A percentile compares a stretch with the other conserved stretches of the same genome.
Evolutionary conservation across 1,140 invertebrate species (phyloP).

Genomic region (Sitophilus oryzae): DNA sequence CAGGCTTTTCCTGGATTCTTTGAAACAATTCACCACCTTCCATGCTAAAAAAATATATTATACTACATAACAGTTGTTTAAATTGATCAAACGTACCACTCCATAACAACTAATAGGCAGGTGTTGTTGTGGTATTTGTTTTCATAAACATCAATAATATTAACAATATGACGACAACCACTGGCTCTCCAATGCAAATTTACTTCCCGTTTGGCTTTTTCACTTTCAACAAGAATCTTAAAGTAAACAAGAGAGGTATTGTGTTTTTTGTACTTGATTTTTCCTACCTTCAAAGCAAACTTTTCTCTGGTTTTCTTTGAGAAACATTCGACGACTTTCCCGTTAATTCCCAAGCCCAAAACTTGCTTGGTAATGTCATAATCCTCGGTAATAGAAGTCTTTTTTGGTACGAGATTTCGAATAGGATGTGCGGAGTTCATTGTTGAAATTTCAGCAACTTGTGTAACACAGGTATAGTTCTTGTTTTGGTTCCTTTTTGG

Average conservation of each 20-base stretch:
- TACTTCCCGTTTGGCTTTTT: constrained; percentile 89
- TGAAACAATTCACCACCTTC: constrained; percentile 95
- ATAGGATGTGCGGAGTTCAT: constrained; percentile 13
- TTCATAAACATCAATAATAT: constrained; percentile 93
- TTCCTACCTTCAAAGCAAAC: constrained; percentile 78
- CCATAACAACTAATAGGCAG: constrained; percentile 95
- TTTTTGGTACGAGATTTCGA: constrained; percentile 53
- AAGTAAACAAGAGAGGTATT: constrained; percentile 30
- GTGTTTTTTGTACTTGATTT: background rate
- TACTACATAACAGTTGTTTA: constrained; percentile 1
- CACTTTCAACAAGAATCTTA: constrained; percentile 83
- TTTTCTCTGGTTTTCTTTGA: constrained; percentile 63
- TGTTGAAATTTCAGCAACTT: constrained; percentile 20
- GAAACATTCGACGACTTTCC: constrained; percentile 82
- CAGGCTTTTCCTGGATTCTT: constrained; percentile 89
- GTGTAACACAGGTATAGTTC: constrained; percentile 3
- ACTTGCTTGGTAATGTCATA: constrained; percentile 92
- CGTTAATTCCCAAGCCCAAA: constrained; percentile 95
- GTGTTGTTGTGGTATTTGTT: constrained; percentile 85
- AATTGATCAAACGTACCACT: constrained; percentile 64
- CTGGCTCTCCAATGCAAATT: constrained; percentile 92
- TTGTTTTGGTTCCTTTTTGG: background rate
- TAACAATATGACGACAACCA: constrained; percentile 87
- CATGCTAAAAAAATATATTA: constrained; percentile 61
- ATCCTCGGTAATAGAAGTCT: constrained; percentile 79